Percentiles rank a stretch among this genome's conserved stretches.
phyloP scores from a whole-genome alignment of 1,140 invertebrate species.

The Camponotus vicinus region DNA sequence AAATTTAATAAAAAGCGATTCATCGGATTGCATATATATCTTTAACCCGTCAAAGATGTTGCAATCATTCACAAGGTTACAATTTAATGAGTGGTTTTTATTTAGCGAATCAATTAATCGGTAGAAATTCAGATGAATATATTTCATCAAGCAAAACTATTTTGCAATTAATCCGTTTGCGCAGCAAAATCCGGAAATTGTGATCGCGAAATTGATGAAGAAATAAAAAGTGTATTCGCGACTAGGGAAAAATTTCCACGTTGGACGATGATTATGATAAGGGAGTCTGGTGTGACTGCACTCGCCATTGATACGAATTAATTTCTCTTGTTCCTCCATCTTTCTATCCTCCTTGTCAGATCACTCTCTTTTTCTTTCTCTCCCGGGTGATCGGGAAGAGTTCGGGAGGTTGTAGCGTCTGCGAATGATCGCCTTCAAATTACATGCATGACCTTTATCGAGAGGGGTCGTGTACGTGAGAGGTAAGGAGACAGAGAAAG shows the following conservation, averaged over 20 bases:
- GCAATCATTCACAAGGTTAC: neutral
- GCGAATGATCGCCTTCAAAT: conserved; percentile 41
- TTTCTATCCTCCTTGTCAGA: too few species aligned
- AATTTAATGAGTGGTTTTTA: neutral
- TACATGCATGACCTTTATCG: conserved; percentile 54
- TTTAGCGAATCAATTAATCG: neutral
- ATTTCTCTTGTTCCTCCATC: neutral
- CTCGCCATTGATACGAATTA: conserved; percentile 46
- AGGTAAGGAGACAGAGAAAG: conserved; percentile 5
- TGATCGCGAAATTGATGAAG: neutral
- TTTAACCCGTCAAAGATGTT: neutral
- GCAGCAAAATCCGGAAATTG: neutral
- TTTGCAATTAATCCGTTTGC: neutral
- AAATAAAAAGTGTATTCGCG: neutral
- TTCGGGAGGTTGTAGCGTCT: conserved; percentile 8
- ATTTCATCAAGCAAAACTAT: neutral
- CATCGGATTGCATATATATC: too few species aligned
- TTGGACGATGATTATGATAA: conserved; percentile 8
- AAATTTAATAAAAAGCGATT: neutral
- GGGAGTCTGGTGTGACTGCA: neutral
- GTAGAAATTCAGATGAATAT: neutral
- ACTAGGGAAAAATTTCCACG: neutral
- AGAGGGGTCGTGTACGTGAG: conserved; percentile 29
- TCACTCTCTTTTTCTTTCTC: neutral
- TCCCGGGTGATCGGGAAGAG: neutral